Conservation (phyloP, 2,888 invertebrate genomes). For the Cheilosia soror region DNA sequence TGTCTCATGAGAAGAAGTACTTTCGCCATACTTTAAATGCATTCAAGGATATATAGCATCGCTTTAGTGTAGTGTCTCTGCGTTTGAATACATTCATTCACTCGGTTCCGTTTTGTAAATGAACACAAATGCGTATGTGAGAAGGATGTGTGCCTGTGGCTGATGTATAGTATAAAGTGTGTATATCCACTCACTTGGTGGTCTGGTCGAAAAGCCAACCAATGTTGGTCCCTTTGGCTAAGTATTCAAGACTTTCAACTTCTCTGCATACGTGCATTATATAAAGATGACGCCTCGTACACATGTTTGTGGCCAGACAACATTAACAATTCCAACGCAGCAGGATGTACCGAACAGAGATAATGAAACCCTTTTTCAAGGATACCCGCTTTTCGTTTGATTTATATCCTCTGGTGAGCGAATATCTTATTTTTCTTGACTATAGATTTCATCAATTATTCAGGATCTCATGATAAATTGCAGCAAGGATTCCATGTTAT, state of each 20-base stretch:
- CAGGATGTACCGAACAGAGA: conserved; percentile 48
- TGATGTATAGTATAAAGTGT: conserved; percentile 3
- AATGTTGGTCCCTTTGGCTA: conserved; percentile 58
- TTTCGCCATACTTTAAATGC: conserved; percentile 48
- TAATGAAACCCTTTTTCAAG: conserved; percentile 60
- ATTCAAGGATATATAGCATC: conserved; percentile 56
- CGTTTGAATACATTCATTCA: conserved; percentile 38
- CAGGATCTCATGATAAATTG: conserved; percentile 70
- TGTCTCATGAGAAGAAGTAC: conserved; percentile 18
- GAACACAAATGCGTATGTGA: conserved; percentile 12
- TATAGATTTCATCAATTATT: conserved; percentile 73
- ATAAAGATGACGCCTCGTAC: conserved; percentile 49
- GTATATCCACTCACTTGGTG: conserved; percentile 57
- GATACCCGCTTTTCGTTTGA: conserved; percentile 50
- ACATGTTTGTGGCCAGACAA: conserved; percentile 70
- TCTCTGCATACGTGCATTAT: neutral
- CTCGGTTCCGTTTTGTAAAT: conserved; percentile 32
- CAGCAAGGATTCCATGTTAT: conserved; percentile 62
- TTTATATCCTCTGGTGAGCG: conserved; percentile 56
- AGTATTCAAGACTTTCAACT: conserved; percentile 32
- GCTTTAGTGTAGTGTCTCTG: conserved; percentile 34
- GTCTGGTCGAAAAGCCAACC: conserved; percentile 63
- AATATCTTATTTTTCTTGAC: conserved; percentile 24
- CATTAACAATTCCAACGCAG: conserved; percentile 69
- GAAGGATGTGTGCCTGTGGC: neutral